Conservation (phyloP, 2,888 invertebrate species). For the Sympetrum striolatum region DNA sequence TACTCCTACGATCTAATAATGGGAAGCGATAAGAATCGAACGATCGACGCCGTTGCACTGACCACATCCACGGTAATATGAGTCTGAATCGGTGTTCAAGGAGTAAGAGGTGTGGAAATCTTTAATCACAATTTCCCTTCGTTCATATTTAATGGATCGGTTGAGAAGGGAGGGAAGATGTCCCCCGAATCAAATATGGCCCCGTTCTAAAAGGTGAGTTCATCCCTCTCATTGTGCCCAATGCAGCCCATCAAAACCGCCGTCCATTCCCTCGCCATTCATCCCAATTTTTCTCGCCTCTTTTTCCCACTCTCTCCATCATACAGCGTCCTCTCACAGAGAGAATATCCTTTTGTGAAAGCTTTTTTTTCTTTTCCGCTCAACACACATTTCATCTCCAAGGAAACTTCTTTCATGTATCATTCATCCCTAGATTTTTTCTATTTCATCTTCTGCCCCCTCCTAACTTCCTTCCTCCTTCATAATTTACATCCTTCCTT, state of each 20-base stretch:
- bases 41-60: no score
- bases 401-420: neutral
- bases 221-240: neutral
- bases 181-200: neutral
- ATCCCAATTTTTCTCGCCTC: neutral
- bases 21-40: no score
- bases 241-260: neutral
- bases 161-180: neutral
- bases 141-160: no score
- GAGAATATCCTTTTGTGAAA: slow-evolving; percentile 1
- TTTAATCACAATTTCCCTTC: no score
- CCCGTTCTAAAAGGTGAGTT: neutral
- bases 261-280: neutral
- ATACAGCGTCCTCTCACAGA: neutral
- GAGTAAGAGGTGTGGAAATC: no score
- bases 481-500: no score
- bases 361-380: neutral
- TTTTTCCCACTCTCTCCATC: neutral
- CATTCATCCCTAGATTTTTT: neutral
- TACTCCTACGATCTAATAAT: no score
- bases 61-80: no score
- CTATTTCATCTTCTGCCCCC: no score
- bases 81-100: no score
- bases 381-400: slow-evolving; percentile 6
- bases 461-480: no score